Conservation (phyloP, 2,888 invertebrate genomes). For the Pristionchus mayeri region DNA sequence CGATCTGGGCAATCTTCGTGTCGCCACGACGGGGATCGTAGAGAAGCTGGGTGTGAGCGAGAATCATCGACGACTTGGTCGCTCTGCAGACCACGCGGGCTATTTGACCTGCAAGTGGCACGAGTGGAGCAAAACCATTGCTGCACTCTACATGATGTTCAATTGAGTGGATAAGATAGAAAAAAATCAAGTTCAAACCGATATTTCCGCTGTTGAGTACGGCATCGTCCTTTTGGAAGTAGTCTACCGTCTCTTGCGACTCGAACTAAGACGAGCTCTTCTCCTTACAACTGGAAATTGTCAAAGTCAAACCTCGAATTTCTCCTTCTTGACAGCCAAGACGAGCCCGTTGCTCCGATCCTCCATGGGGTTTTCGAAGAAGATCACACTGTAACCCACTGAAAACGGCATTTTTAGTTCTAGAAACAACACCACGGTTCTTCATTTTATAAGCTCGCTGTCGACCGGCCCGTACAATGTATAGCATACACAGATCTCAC, state of each 20-base stretch:
- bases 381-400: not conserved
- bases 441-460: no score
- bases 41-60: not conserved
- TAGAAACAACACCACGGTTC: not conserved
- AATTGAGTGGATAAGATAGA: no score
- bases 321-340: not conserved
- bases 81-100: not conserved
- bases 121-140: no score
- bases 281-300: not conserved
- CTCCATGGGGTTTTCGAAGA: not conserved
- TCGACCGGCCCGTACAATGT: no score
- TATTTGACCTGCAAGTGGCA: slow-evolving; percentile 14
- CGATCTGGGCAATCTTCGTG: slow-evolving; percentile 32
- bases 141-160: no score
- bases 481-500: not conserved
- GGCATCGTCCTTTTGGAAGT: not conserved
- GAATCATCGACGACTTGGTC: not conserved
- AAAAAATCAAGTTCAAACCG: not conserved
- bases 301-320: not conserved
- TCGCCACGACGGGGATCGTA: not conserved
- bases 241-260: not conserved
- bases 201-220: slow-evolving; percentile 5
- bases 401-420: not conserved
- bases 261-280: not conserved
- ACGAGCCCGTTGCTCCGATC: not conserved